These are phyloP conservation scores for Kryptolebias marmoratus DNA, from an alignment of 2,113 vertebrate genomes.

Conservation along the genomic window DNA sequence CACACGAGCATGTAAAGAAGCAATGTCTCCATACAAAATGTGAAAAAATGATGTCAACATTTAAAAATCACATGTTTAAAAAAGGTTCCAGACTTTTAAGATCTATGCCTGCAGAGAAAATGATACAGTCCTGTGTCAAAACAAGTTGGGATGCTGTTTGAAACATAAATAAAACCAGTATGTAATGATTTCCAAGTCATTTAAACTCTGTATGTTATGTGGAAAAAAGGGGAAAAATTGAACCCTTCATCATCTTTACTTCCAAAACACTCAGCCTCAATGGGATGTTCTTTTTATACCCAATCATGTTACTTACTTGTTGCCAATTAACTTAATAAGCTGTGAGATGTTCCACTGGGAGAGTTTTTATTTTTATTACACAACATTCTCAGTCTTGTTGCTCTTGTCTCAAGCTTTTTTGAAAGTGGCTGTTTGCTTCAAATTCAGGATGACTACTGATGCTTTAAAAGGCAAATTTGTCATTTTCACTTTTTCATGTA, in stretches of 20 bases:
- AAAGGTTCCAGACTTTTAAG: constrained; percentile 22
- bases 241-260: not conserved
- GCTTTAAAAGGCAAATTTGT: not conserved
- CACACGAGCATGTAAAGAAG: constrained; percentile 48
- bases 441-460: not conserved
- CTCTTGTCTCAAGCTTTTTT: not conserved
- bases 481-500: not conserved
- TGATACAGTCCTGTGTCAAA: not conserved
- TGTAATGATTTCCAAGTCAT: not conserved
- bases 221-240: not conserved
- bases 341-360: not conserved
- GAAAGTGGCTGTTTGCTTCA: not conserved
- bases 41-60: constrained; percentile 29
- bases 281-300: not conserved
- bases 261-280: not conserved
- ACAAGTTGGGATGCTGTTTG: not conserved
- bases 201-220: not conserved
- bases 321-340: not conserved
- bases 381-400: not conserved
- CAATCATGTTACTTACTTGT: not conserved
- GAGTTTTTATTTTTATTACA: not conserved
- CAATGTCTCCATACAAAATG: constrained; percentile 54
- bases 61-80: constrained; percentile 26
- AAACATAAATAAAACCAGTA: not conserved
- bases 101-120: constrained; percentile 15